These are phyloP conservation scores for Lasioglossum pauxillum DNA, from an alignment of 2,888 invertebrate species.

Conservation along the genomic window DNA sequence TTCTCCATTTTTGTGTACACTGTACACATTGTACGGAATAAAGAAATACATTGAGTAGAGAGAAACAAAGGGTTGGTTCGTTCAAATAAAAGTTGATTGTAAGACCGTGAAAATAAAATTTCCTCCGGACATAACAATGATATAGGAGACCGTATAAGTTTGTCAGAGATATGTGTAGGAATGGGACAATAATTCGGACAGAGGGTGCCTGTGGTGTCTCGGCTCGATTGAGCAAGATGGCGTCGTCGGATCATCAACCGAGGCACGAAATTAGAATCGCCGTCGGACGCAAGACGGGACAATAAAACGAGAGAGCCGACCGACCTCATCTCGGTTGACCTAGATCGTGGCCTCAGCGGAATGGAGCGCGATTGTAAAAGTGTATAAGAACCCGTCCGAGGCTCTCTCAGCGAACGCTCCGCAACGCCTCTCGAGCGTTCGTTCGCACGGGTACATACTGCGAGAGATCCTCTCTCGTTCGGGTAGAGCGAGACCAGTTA, in stretches of 20 bases:
- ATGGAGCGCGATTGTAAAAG: constrained; percentile 56
- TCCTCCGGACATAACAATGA: neutral
- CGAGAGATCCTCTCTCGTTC: constrained; percentile 34
- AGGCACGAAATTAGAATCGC: constrained; percentile 19
- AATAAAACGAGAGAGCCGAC: constrained; percentile 58
- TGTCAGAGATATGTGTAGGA: neutral
- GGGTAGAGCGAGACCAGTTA: constrained; percentile 58
- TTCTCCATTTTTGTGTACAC: too few species aligned
- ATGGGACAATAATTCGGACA: neutral
- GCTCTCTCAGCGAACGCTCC: neutral
- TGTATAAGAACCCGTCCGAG: constrained; percentile 40
- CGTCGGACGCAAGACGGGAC: constrained; percentile 28
- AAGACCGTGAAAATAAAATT: neutral
- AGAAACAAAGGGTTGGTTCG: too few species aligned
- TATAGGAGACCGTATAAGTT: neutral
- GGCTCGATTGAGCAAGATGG: neutral
- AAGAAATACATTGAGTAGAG: too few species aligned
- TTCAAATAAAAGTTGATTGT: too few species aligned
- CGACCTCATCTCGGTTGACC: constrained; percentile 77
- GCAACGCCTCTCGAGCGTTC: constrained; percentile 25
- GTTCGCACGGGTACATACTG: constrained; percentile 28
- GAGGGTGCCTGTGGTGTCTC: neutral
- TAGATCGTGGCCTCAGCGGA: constrained; percentile 74
- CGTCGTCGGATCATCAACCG: constrained; percentile 1
- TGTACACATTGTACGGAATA: too few species aligned